Conservation (phyloP, 2,888 invertebrate species). For the Callyntrura sp. region DNA sequence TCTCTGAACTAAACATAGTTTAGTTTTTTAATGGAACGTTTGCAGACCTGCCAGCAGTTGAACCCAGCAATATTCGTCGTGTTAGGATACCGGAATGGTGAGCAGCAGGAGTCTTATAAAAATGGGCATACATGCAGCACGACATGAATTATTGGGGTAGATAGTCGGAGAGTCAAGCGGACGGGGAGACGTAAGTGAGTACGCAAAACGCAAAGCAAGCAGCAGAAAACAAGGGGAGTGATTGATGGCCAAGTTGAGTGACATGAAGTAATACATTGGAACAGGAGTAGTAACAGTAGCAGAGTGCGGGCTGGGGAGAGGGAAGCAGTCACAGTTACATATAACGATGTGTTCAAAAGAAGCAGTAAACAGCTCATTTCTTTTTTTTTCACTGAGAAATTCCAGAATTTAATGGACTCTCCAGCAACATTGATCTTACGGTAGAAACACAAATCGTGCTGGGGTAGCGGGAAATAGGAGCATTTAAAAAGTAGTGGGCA, state of each 20-base stretch:
- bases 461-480: neutral
- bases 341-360: constrained; percentile 9
- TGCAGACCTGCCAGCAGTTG: constrained; percentile 11
- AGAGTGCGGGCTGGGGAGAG: constrained; percentile 14
- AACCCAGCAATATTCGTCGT: neutral
- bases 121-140: neutral
- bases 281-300: constrained; percentile 39
- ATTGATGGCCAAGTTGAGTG: constrained; percentile 72
- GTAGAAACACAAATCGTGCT: no score
- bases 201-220: constrained; percentile 2
- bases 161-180: neutral
- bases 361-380: constrained; percentile 56
- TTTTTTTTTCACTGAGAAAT: constrained; percentile 37
- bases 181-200: neutral
- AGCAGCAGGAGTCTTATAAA: constrained; percentile 5
- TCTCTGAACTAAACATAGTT: constrained; percentile 8
- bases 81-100: neutral
- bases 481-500: no score
- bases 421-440: neutral
- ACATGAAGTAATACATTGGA: constrained; percentile 69
- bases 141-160: neutral
- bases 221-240: constrained; percentile 71
- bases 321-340: constrained; percentile 9
- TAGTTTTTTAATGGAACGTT: no score
- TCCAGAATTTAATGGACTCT: constrained; percentile 59